phyloP scores from a whole-genome alignment of 2,888 invertebrate genomes.

The Aricia artaxerxes region DNA sequence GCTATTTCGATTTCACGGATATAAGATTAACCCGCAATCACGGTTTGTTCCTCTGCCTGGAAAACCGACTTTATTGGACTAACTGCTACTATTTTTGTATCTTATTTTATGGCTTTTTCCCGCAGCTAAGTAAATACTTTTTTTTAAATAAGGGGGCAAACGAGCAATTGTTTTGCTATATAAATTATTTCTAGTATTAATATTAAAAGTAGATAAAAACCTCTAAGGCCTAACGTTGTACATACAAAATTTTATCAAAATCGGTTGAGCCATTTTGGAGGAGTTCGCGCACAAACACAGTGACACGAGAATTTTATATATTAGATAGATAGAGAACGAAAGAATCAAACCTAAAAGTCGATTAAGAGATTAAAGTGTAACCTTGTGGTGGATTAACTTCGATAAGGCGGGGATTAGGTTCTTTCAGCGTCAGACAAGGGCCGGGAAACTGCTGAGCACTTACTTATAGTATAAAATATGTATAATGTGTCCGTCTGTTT shows the following conservation, averaged over 20 bases:
- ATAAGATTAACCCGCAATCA: neutral
- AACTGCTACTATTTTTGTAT: neutral
- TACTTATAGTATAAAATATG: neutral
- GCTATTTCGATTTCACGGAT: neutral
- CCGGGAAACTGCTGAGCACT: neutral
- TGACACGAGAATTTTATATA: too few species aligned
- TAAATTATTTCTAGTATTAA: too few species aligned
- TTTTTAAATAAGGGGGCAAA: too few species aligned
- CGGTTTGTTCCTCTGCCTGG: neutral
- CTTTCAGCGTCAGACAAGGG: neutral
- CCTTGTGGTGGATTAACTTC: neutral
- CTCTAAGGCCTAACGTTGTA: too few species aligned
- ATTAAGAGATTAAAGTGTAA: neutral
- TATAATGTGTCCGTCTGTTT: neutral
- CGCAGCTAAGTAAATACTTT: neutral
- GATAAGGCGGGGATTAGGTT: constrained; percentile 10
- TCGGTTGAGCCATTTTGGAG: too few species aligned
- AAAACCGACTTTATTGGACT: constrained; percentile 1
- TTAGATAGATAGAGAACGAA: neutral
- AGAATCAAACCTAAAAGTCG: neutral
- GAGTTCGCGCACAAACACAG: too few species aligned
- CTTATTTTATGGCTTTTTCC: neutral
- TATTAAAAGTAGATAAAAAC: too few species aligned
- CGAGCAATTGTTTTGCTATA: too few species aligned
- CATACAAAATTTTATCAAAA: too few species aligned